Evolutionary conservation across 2,113 vertebrate genomes (phyloP).

Genomic region (Sminthopsis crassicaudata): DNA sequence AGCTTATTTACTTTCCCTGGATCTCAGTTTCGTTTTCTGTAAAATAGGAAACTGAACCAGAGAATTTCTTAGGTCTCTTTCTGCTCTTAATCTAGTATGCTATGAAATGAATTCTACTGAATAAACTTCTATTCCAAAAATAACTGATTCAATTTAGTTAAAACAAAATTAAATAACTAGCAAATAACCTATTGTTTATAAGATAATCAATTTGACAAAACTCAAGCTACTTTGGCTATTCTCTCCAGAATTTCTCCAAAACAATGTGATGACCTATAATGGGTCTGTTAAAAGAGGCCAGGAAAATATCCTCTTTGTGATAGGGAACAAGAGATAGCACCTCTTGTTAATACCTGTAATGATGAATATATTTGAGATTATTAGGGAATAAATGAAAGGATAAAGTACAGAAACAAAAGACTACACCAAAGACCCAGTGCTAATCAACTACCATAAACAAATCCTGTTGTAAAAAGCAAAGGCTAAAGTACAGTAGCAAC

Average conservation of each 20-base stretch:
- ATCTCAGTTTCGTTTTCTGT: background rate
- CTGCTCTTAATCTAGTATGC: background rate
- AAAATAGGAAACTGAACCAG: background rate
- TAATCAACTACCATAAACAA: constrained; percentile 70
- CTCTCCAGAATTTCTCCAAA: background rate
- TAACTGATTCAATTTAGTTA: constrained; percentile 43
- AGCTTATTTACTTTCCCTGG: background rate
- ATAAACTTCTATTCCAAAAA: constrained; percentile 6
- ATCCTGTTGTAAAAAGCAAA: constrained; percentile 68
- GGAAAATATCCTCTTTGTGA: constrained; percentile 10
- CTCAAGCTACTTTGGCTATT: constrained; percentile 22
- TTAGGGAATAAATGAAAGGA: constrained; percentile 56
- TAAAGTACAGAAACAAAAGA: constrained; percentile 62
- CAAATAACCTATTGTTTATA: constrained; percentile 30
- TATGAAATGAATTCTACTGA: constrained; percentile 2
- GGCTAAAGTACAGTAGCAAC: constrained; percentile 46
- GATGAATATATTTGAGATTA: constrained; percentile 47
- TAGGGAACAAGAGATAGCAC: background rate
- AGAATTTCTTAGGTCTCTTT: background rate
- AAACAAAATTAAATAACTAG: constrained; percentile 31
- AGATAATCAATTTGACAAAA: constrained; percentile 37
- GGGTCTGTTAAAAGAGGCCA: constrained; percentile 44
- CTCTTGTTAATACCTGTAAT: constrained; percentile 51
- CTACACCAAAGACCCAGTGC: constrained; percentile 41
- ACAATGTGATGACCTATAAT: constrained; percentile 6